phyloP scores from a whole-genome alignment of 2,797 vertebrate genomes.

The Alcedo quadribrachys region DNA sequence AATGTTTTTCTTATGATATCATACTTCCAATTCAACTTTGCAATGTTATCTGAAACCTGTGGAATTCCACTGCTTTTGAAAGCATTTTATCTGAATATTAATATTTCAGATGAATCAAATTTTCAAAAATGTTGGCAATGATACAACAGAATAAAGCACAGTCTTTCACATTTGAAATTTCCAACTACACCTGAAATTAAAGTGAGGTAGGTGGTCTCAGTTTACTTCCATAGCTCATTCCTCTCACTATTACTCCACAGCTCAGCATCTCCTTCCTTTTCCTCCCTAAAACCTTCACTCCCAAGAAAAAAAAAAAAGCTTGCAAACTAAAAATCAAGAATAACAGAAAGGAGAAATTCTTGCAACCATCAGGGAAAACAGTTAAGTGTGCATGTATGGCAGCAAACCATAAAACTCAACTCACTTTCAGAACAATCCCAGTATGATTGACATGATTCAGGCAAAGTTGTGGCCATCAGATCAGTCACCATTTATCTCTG shows the following conservation, averaged over 20 bases:
- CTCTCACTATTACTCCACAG: neutral
- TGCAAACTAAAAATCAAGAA: neutral
- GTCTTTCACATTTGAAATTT: constrained; percentile 14
- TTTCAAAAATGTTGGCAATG: constrained; percentile 27
- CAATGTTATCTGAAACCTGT: neutral
- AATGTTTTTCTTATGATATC: neutral
- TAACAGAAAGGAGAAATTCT: neutral
- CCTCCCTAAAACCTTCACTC: neutral
- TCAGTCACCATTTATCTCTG: neutral
- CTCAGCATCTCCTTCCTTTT: neutral
- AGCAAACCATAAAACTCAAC: neutral
- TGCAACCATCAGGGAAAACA: neutral
- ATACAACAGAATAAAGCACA: constrained; percentile 19
- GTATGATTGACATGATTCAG: neutral
- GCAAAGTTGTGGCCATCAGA: neutral
- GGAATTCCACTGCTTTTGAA: neutral
- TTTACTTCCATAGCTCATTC: constrained; percentile 21
- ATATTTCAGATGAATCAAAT: neutral
- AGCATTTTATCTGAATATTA: neutral
- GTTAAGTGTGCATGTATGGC: neutral
- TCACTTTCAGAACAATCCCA: neutral
- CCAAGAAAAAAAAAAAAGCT: neutral
- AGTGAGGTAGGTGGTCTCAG: neutral
- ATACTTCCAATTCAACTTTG: neutral
- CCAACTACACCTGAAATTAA: constrained; percentile 22